Conservation (phyloP, 2,888 invertebrate genomes). For the Cyaniris semiargus region DNA sequence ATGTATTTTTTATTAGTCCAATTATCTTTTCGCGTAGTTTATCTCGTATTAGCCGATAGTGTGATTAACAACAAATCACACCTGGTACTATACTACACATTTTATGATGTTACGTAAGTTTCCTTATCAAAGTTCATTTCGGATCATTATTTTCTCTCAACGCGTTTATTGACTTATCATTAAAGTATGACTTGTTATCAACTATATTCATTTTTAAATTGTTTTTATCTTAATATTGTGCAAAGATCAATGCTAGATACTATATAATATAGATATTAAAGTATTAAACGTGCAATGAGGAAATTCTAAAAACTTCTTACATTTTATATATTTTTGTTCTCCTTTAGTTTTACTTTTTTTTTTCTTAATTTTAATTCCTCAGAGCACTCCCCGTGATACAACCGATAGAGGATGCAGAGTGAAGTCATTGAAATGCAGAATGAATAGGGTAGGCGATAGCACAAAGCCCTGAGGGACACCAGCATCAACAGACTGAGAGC, state of each 20-base stretch:
- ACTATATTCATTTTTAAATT: not conserved
- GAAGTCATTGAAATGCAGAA: not conserved
- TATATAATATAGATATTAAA: too few relatives aligned
- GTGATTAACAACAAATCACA: slow-evolving; percentile 28
- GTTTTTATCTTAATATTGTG: not conserved
- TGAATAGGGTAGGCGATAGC: too few relatives aligned
- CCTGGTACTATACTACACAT: not conserved
- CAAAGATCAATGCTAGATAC: not conserved
- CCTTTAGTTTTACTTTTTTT: too few relatives aligned
- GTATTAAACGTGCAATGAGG: too few relatives aligned
- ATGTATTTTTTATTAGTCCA: not conserved
- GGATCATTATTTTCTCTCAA: not conserved
- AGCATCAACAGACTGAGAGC: too few relatives aligned
- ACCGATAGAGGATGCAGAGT: too few relatives aligned
- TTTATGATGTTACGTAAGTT: not conserved
- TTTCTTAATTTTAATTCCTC: too few relatives aligned
- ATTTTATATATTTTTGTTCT: too few relatives aligned
- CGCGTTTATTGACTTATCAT: not conserved
- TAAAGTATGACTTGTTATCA: not conserved
- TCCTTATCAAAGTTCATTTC: not conserved
- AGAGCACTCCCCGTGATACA: too few relatives aligned
- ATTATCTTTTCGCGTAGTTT: not conserved
- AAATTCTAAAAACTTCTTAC: too few relatives aligned
- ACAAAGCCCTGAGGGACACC: too few relatives aligned
- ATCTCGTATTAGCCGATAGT: not conserved